Evolutionary conservation across 2,797 vertebrate species (phyloP).

Genomic region (Menidia menidia): DNA sequence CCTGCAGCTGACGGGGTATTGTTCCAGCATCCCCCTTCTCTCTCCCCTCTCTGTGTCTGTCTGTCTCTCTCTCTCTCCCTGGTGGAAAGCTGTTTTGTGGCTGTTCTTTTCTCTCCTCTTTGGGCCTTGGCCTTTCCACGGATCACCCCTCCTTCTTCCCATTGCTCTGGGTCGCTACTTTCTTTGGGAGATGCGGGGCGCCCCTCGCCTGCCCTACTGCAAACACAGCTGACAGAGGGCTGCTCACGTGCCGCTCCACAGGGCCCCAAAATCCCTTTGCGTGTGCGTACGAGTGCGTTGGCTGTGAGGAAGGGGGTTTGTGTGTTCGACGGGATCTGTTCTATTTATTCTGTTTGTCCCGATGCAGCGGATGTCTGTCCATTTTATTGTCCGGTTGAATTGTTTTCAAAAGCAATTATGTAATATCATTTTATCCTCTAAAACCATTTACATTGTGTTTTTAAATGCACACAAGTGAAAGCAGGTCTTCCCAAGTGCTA

Average conservation of each 20-base stretch:
- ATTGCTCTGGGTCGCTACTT: conserved; percentile 65
- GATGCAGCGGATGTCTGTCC: conserved; percentile 59
- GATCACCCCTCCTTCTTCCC: conserved; percentile 58
- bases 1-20: conserved; percentile 86
- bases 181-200: conserved; percentile 70
- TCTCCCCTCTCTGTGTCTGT: conserved; percentile 23
- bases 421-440: not conserved
- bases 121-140: conserved; percentile 76
- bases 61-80: conserved; percentile 62
- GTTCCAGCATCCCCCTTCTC: conserved; percentile 73
- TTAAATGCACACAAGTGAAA: conserved; percentile 13
- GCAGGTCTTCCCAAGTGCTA: not conserved
- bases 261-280: conserved; percentile 78
- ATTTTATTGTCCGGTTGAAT: conserved; percentile 65
- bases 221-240: conserved; percentile 98
- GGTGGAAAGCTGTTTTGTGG: conserved; percentile 79
- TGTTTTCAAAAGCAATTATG: conserved; percentile 38
- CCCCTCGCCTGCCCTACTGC: conserved; percentile 87
- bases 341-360: conserved; percentile 63
- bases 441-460: conserved; percentile 20
- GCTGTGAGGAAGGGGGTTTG: conserved; percentile 52
- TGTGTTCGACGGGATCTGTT: conserved; percentile 64
- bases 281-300: conserved; percentile 61
- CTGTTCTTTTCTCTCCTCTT: conserved; percentile 75
- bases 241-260: conserved; percentile 90